These are phyloP conservation scores for Gibbula magus DNA, from an alignment of 2,888 invertebrate genomes.

Conservation along the genomic window DNA sequence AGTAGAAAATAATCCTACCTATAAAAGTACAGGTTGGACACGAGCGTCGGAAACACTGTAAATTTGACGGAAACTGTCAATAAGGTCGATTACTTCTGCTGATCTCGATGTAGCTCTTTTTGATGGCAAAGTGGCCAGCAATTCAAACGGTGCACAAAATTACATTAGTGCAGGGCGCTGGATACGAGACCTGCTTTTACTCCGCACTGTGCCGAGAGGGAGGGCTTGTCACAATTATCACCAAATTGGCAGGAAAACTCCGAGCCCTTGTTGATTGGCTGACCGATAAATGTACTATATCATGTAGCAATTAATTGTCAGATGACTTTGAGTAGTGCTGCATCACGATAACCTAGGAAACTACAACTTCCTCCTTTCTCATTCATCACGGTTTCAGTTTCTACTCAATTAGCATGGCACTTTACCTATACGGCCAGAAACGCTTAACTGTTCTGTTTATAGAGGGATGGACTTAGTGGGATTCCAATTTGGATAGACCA, in stretches of 20 bases:
- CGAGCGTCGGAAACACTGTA: not conserved
- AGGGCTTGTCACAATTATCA: not conserved
- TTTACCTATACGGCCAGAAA: no score
- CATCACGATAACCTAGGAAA: no score
- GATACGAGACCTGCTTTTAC: not conserved
- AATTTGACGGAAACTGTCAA: constrained; percentile 12
- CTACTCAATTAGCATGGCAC: no score
- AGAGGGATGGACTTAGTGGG: no score
- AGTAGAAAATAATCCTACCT: no score
- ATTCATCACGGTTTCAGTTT: no score
- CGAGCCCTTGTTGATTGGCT: not conserved
- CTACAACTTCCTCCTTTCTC: no score
- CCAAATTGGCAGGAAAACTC: not conserved
- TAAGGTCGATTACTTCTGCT: not conserved
- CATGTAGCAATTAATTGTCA: not conserved
- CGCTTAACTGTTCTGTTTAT: no score
- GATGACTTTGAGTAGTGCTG: not conserved
- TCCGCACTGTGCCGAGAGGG: not conserved
- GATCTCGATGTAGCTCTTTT: not conserved
- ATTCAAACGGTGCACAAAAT: not conserved
- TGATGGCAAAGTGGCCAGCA: constrained; percentile 11
- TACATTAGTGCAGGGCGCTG: not conserved
- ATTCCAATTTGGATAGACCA: no score
- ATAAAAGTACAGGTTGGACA: not conserved
- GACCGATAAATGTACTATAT: not conserved